Conservation (phyloP, 2,113 vertebrate species). For the Leptodactylus fuscus region DNA sequence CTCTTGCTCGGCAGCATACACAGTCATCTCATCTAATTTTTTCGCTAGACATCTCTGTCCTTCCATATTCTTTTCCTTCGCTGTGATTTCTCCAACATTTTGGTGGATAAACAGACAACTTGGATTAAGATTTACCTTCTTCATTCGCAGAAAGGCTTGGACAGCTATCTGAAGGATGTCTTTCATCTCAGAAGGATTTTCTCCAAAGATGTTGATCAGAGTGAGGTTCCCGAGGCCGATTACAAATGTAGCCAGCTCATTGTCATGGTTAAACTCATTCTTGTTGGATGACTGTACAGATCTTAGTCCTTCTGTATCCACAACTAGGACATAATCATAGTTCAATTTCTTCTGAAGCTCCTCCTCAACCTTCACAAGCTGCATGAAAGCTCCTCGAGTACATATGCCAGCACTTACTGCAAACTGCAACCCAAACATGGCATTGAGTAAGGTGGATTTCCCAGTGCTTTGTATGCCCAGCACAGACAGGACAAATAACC, state of each 20-base stretch:
- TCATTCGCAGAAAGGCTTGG: conserved; percentile 74
- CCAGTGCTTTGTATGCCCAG: conserved; percentile 77
- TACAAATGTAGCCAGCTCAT: too few relatives aligned
- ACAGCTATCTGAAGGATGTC: conserved; percentile 70
- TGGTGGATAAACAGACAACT: conserved; percentile 74
- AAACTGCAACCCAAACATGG: conserved; percentile 74
- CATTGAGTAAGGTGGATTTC: conserved; percentile 77
- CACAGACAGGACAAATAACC: conserved; percentile 78
- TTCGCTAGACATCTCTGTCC: conserved; percentile 63
- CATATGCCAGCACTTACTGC: conserved; percentile 75
- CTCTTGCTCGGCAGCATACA: conserved; percentile 68
- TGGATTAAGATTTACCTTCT: conserved; percentile 67
- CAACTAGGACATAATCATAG: conserved; percentile 68
- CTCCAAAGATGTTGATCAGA: conserved; percentile 73
- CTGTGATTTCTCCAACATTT: conserved; percentile 59
- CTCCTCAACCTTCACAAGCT: conserved; percentile 67
- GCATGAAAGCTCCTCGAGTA: conserved; percentile 78
- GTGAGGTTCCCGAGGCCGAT: conserved; percentile 72
- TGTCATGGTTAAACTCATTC: conserved; percentile 61
- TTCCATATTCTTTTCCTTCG: conserved; percentile 66
- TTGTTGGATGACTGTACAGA: conserved; percentile 66
- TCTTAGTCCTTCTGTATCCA: conserved; percentile 72
- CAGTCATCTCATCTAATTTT: conserved; percentile 69
- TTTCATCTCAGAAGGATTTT: conserved; percentile 74
- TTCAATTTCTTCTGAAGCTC: conserved; percentile 60